Evolutionary conservation across 1,140 invertebrate species (phyloP).

Genomic region (Drosophila seguyi): DNA sequence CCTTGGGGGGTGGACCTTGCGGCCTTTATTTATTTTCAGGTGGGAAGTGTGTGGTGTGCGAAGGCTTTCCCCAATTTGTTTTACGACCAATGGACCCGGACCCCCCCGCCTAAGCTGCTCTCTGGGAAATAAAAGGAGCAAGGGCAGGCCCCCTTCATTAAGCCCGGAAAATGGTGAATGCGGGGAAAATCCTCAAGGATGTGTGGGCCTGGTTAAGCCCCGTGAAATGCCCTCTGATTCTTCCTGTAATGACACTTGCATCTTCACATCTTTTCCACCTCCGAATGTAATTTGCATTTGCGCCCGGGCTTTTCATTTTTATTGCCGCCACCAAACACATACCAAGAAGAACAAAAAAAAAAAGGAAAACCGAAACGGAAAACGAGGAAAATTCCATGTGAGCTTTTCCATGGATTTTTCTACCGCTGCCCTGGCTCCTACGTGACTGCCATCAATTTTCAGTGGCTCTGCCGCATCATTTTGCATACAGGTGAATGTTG

Average conservation of each 20-base stretch:
- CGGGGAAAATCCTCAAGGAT: constrained; percentile 29
- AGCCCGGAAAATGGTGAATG: constrained; percentile 21
- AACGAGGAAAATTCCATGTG: constrained; percentile 21
- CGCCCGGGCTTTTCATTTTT: constrained; percentile 49
- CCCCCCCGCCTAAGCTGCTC: constrained; percentile 16
- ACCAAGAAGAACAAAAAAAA: not conserved
- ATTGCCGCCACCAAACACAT: constrained; percentile 32
- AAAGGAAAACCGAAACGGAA: constrained; percentile 15
- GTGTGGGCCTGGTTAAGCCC: constrained; percentile 51
- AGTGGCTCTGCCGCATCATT: constrained; percentile 80
- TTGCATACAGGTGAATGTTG: constrained; percentile 74
- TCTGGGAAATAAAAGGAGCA: constrained; percentile 11
- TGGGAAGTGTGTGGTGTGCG: not conserved
- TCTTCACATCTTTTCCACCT: constrained; percentile 49
- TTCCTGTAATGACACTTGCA: constrained; percentile 60
- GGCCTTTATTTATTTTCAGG: constrained; percentile 60
- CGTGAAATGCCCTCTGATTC: constrained; percentile 63
- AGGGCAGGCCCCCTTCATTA: constrained; percentile 33
- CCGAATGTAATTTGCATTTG: constrained; percentile 62
- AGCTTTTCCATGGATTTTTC: constrained; percentile 63
- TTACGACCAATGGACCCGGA: constrained; percentile 43
- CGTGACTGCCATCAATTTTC: constrained; percentile 84
- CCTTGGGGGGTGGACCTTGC: constrained; percentile 31
- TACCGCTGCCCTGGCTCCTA: constrained; percentile 25
- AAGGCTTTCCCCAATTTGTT: constrained; percentile 44